Percentiles rank a stretch among this genome's conserved stretches.
These are phyloP conservation scores for Lacanobia oleracea DNA, from an alignment of 2,888 invertebrate species.

Conservation along the genomic window DNA sequence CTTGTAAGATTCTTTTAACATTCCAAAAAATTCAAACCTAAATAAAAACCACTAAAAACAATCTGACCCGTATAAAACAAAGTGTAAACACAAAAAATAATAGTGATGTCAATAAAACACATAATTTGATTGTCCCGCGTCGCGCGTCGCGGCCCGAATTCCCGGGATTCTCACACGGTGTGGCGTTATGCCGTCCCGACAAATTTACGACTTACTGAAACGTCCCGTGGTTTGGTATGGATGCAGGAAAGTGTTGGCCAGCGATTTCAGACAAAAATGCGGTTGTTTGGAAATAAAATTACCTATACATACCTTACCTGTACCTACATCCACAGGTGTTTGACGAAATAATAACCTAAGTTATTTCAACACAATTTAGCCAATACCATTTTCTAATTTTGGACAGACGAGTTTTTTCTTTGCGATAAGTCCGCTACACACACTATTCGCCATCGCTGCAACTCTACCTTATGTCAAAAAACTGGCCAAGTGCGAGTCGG, in stretches of 20 bases:
- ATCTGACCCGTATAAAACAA: constrained; percentile 22
- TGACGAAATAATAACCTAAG: no score
- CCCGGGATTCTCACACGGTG: constrained; percentile 67
- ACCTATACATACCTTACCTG: no score
- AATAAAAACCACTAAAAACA: neutral
- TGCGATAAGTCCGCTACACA: no score
- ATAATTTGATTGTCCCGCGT: constrained; percentile 66
- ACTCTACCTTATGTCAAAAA: no score
- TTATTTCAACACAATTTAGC: no score
- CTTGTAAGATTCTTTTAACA: neutral
- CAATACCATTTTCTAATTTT: no score
- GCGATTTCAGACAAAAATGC: neutral
- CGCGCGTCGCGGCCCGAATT: constrained; percentile 59
- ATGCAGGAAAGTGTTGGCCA: constrained; percentile 24
- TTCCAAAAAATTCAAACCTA: neutral
- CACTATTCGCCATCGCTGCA: no score
- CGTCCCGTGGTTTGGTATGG: constrained; percentile 36
- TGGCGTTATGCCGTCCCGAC: constrained; percentile 38
- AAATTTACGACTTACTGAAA: constrained; percentile 50
- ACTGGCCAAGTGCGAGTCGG: no score
- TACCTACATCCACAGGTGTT: no score
- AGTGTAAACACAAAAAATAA: constrained; percentile 35
- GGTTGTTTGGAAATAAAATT: neutral
- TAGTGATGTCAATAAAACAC: constrained; percentile 64
- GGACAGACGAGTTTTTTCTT: no score